Conservation (phyloP, 2,888 invertebrate genomes). For the Coelinius sp. region DNA sequence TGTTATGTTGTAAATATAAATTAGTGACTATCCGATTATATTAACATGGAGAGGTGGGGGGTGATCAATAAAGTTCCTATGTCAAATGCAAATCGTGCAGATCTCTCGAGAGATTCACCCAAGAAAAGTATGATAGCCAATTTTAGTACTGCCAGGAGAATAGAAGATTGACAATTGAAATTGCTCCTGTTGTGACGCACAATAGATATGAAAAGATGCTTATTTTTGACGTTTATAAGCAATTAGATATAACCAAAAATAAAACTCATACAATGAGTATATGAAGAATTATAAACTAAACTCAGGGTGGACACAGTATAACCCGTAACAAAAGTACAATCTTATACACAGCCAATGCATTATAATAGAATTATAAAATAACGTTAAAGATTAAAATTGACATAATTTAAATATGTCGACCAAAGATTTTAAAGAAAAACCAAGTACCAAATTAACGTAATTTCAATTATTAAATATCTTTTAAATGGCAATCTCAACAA, state of each 20-base stretch:
- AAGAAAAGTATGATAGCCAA: conserved; percentile 12
- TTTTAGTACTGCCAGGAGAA: conserved; percentile 24
- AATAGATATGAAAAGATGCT: conserved; percentile 28
- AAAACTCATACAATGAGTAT: conserved; percentile 42
- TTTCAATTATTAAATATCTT: conserved; percentile 33
- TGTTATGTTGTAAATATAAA: conserved; percentile 59
- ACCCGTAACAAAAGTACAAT: conserved; percentile 70
- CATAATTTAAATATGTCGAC: conserved; percentile 16
- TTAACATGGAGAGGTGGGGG: conserved; percentile 49
- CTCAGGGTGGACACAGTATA: conserved; percentile 69
- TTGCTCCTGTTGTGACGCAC: conserved; percentile 29
- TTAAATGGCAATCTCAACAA: background rate
- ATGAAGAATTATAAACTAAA: conserved; percentile 53
- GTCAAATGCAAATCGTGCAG: conserved; percentile 54
- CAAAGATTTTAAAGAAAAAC: conserved; percentile 27
- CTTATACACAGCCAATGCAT: conserved; percentile 70
- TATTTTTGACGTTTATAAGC: conserved; percentile 26
- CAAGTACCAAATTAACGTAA: conserved; percentile 39
- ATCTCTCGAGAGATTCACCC: background rate
- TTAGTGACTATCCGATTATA: conserved; percentile 52
- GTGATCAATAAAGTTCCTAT: conserved; percentile 70
- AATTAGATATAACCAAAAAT: conserved; percentile 10
- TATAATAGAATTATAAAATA: conserved; percentile 52
- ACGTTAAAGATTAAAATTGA: conserved; percentile 26
- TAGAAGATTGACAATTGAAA: conserved; percentile 20